Percentiles rank a stretch among this genome's conserved stretches.
Evolutionary conservation across 2,113 vertebrate genomes (phyloP).

Genomic region (Lepisosteus oculatus): DNA sequence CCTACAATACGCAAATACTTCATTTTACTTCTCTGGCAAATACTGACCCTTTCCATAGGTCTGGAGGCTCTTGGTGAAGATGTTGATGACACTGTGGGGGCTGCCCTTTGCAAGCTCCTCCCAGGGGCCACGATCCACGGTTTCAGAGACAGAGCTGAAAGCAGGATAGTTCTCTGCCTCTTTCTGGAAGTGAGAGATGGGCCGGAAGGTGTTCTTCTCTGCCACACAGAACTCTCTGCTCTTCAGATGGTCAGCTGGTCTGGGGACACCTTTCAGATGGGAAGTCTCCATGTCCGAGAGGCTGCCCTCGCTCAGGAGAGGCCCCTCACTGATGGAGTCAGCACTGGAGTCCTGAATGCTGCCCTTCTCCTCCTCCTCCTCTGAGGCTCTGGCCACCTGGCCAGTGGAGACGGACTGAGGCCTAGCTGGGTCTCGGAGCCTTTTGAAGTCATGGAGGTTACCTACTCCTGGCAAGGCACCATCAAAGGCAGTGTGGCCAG

Average conservation of each 20-base stretch:
- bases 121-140: constrained; percentile 67
- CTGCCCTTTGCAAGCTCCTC: constrained; percentile 89
- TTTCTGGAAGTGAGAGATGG: constrained; percentile 80
- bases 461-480: constrained; percentile 73
- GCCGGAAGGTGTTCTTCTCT: constrained; percentile 63
- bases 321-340: constrained; percentile 87
- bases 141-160: constrained; percentile 51
- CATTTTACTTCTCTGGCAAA: not conserved
- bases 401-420: constrained; percentile 46
- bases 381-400: constrained; percentile 36
- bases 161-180: constrained; percentile 76
- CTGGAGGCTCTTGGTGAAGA: constrained; percentile 86
- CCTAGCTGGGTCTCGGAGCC: constrained; percentile 60
- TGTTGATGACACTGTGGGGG: constrained; percentile 92
- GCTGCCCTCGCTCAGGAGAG: constrained; percentile 80
- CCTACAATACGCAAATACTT: not conserved
- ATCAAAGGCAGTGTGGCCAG: constrained; percentile 69
- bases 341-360: constrained; percentile 65
- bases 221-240: constrained; percentile 62
- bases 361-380: not conserved
- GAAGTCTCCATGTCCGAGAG: constrained; percentile 69
- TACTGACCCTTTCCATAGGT: constrained; percentile 75
- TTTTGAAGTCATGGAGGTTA: constrained; percentile 72
- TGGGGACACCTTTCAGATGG: constrained; percentile 36
- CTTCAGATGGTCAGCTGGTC: constrained; percentile 54